Base-by-base conservation (phyloP, 37 sponge, comb jelly and placozoan genomes). In the Mnemiopsis leidyi region DNA sequence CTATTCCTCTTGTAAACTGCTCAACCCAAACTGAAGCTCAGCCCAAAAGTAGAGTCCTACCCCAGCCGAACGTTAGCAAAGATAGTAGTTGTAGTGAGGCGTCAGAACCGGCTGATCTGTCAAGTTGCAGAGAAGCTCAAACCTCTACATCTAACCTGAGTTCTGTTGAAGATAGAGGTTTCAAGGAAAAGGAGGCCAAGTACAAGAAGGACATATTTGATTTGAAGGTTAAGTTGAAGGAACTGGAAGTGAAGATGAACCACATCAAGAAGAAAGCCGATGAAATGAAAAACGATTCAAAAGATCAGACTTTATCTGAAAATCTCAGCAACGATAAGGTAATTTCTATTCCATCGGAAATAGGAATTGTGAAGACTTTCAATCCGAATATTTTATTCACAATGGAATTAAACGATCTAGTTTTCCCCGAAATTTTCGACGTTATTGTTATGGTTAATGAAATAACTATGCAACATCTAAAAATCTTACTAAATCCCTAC, bases 191-290 rank as follows among this genome's bases (percentile, higher is more conserved):
- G 79, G 79, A 77, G 36, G 79, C 26, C 32, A 32, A 32, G 32
- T 77, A 85, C n/a, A 40, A 85, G 61, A 28, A 33, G 40, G 90
- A 85, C 28, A 28, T 85, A 13, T 85, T 39, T 26, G 90, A 85
- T 7, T 25, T 85, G 48, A 85, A 29, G 30, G 90, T 85, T 5
- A 85, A 85, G 90, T n/a, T 85, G 21, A 38, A 85, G 23, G 90
- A 85, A 25, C 26, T 40, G 61, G 61, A 85, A 61, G 61, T n/a
- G 48, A 85, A 85, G 48, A 38, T 85, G 90, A 38, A 36, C 32
- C 90, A 85, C 48, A 32, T 85, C 26, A 85, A 38, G 61, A 85
- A 33, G 90, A 85, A 40, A 40, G 24, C 61, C 26, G 61, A 85
- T 28, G 90, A 85, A 37, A n/a, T 40, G 1, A 85, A 40, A 61